Base-by-base conservation (phyloP, 2,888 invertebrate genomes). In the Apodemia hepburni region DNA sequence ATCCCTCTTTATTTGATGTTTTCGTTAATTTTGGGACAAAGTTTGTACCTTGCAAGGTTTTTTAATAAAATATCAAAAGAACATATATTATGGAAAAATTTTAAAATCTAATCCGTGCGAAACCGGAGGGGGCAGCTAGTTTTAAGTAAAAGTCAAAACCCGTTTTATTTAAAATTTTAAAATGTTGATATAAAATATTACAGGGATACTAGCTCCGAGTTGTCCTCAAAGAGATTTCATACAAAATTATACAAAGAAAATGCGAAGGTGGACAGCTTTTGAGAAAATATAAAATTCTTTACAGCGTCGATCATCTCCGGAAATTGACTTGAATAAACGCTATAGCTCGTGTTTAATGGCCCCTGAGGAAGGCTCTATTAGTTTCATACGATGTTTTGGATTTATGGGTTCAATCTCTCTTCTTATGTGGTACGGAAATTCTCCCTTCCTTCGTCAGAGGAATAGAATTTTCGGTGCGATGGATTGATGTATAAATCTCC, bases 281-380 rank as follows among this genome's bases (percentile, higher is more conserved):
- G 42, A 64, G 59, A 62, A 66, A 70, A 70, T 64, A 66, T 61
- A 68, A 65, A 61, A 61, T 61, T 64, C 64, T 67, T 61, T 60
- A 65, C 66, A 62, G 59, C 69, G 68, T 72, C 69, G 68, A 73
- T 71, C 68, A 72, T 73, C 66, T 61, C 68, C 70, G 72, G 69
- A 73, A 73, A 76, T 75, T 75, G 75, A 72, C 69, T 73, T 65
- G 69, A 66, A 68, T 66, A 71, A 72, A 67, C 69, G 69, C 76
- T 73, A 70, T 76, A 73, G 72, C 73, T 74, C 71, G 68, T 75
- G 76, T 74, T 79, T 83, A 83, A 84, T 82, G 80, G 79, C 68
- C 76, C 74, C 74, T 69, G 69, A 78, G 78, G 79, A 82, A 77
- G 76, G 75, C 75, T 81, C 78, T 82, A 79, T 84, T 83, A 84